Evolutionary conservation across 30 jellyfish, hydroid and myxozoan species (phyloP).

Genomic region (Mastigias papua): DNA sequence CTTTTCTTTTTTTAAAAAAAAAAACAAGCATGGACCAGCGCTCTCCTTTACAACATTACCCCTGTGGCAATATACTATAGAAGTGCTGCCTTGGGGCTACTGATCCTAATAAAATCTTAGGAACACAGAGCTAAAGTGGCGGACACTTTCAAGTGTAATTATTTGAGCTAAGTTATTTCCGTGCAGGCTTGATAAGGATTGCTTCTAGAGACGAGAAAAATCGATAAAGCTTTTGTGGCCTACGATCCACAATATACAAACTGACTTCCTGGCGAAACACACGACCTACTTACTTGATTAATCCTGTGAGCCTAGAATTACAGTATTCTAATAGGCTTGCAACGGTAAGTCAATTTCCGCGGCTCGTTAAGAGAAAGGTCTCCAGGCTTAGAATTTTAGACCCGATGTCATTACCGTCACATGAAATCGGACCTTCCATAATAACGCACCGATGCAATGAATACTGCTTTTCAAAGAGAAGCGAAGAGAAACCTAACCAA

Average conservation of each 20-base stretch:
- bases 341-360: slow-evolving; percentile 24
- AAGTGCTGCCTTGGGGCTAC: slow-evolving; percentile 6
- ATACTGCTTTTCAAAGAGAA: no score
- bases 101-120: not conserved
- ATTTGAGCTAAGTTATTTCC: not conserved
- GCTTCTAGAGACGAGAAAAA: not conserved
- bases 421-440: no score
- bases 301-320: not conserved
- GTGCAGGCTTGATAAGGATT: not conserved
- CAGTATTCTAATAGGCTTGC: slow-evolving; percentile 5
- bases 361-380: not conserved
- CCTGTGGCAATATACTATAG: not conserved
- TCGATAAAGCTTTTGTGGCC: not conserved
- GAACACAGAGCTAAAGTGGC: not conserved
- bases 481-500: no score
- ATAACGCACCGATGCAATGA: no score
- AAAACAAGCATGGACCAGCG: no score
- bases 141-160: slow-evolving; percentile 1
- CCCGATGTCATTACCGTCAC: not conserved
- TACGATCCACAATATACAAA: not conserved
- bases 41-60: not conserved
- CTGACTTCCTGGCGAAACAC: not conserved
- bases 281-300: not conserved
- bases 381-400: not conserved
- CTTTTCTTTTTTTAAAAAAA: no score